These are phyloP conservation scores for Hipposideros larvatus DNA, from an alignment of 2,797 vertebrate genomes.

Conservation along the genomic window DNA sequence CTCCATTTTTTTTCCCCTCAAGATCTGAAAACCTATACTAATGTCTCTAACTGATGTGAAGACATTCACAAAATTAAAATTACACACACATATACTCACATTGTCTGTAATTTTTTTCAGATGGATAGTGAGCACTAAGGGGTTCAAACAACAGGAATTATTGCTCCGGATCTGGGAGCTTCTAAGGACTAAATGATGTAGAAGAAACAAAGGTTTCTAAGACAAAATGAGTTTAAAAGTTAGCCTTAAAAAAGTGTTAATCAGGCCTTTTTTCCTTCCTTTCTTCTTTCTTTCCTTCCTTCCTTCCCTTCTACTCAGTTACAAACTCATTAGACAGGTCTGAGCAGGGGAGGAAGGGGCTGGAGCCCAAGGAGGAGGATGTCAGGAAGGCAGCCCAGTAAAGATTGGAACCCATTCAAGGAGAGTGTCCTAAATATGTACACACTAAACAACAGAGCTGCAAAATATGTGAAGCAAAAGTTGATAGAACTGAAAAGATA, in stretches of 20 bases:
- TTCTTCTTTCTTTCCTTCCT: background rate
- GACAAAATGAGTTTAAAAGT: conserved; percentile 1
- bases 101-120: conserved; percentile 24
- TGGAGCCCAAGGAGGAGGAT: background rate
- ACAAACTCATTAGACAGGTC: background rate
- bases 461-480: background rate
- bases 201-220: conserved; percentile 1
- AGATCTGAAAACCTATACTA: conserved; percentile 13
- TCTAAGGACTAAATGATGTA: background rate
- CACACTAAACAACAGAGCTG: background rate
- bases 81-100: background rate
- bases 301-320: background rate
- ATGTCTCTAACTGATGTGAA: background rate
- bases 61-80: background rate
- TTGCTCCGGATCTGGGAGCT: background rate
- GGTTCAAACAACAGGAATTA: background rate
- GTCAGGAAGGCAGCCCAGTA: background rate
- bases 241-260: background rate
- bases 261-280: background rate
- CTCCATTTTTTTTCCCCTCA: conserved; percentile 10
- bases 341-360: background rate
- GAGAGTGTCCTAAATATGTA: background rate
- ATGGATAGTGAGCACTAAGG: background rate
- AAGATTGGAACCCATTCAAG: background rate
- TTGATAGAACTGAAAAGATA: background rate